Base-by-base conservation (phyloP, 1,140 invertebrate genomes). In the Potamilus streckersoni region DNA sequence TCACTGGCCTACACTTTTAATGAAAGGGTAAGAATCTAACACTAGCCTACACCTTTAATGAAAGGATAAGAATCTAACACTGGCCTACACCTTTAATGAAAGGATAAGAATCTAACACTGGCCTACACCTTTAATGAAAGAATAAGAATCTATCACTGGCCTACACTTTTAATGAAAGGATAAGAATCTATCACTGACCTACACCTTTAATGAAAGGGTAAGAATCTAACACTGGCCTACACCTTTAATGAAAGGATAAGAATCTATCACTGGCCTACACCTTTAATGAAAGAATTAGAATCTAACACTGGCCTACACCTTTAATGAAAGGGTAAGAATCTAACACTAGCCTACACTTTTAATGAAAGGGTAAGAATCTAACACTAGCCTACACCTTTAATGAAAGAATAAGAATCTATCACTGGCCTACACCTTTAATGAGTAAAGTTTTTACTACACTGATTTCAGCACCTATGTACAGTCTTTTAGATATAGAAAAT, bases 1-100 rank as follows among this genome's bases (percentile, higher is more conserved):
- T 11, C 38, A 49, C 27, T 31, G 27, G 23, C 23, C 23, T 23
- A 23, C 23, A 23, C 23, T 2, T 23, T 23, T 23, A 23, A 23
- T 86, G 27, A 79, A 71, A 71, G 81, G 82, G 87, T 88, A 74
- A 78, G 80, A 73, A 23, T 19, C n/a, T 17, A 59, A 49, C 38
- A 49, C 27, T 31, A 2, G 23, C 23, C 23, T 23, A 23, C 23
- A 23, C 23, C 23, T 23, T 23, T 23, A 23, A 23, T 86, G 27
- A 79, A 71, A 71, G 81, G 82, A 87, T 88, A 74, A 78, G 80
- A 73, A 23, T 19, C n/a, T 17, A 59, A 49, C 6, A 49, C 27
- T 31, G 27, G 23, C 23, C 23, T 23, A 23, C 23, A 23, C 23
- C 23, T 23, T 23, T 23, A 23, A 23, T 86, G 27, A 79, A 71